Percentiles rank a stretch among this genome's conserved stretches.
phyloP scores from a whole-genome alignment of 2,113 vertebrate species.

The Eclectus roratus region DNA sequence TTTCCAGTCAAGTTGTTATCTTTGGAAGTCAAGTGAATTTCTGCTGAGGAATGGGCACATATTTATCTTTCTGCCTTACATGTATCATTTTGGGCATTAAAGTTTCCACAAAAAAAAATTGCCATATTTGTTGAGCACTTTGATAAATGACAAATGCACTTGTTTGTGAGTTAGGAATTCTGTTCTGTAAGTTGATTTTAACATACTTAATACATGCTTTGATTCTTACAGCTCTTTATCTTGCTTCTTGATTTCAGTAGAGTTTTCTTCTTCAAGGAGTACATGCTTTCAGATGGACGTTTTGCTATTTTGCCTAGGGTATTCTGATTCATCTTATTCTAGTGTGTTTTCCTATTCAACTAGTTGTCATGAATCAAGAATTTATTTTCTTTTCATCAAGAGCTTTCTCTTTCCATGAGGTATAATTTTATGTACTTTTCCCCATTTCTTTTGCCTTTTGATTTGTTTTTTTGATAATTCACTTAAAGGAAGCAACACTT shows the following conservation, averaged over 20 bases:
- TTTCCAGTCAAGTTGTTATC: background rate
- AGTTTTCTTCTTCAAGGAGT: conserved; percentile 61
- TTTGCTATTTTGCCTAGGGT: conserved; percentile 67
- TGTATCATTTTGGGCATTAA: background rate
- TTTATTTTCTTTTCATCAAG: conserved; percentile 61
- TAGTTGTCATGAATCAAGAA: conserved; percentile 42
- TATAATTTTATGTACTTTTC: conserved; percentile 55
- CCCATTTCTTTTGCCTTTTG: background rate
- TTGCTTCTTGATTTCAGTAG: conserved; percentile 51
- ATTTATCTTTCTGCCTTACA: background rate
- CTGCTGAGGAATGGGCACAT: background rate
- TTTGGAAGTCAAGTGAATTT: background rate
- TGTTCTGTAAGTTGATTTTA: conserved; percentile 61
- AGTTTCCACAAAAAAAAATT: background rate
- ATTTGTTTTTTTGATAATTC: conserved; percentile 37
- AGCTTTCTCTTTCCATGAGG: conserved; percentile 21
- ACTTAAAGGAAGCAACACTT: background rate
- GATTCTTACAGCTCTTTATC: conserved; percentile 65
- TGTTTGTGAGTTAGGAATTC: conserved; percentile 53
- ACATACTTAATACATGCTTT: conserved; percentile 63
- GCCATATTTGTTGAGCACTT: background rate
- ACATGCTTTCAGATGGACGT: conserved; percentile 35
- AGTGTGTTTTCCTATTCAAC: conserved; percentile 61
- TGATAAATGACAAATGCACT: conserved; percentile 26
- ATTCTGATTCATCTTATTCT: conserved; percentile 71